Base-by-base conservation (phyloP, 2,797 vertebrate genomes). In the Helarctos malayanus region DNA sequence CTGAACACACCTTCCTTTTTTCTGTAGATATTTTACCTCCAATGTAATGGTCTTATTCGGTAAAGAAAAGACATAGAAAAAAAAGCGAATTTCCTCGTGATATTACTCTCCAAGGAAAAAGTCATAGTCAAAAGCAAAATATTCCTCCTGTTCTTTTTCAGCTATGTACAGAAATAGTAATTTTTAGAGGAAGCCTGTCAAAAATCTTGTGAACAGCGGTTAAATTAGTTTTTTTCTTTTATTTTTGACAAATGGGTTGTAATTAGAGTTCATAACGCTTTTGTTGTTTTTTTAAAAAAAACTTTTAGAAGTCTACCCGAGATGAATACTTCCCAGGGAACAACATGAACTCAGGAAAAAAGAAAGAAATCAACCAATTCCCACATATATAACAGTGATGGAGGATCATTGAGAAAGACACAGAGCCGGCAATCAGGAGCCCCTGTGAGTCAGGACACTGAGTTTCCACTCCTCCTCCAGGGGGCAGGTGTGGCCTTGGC, bases 111-210 rank as follows among this genome's bases (percentile, higher is more conserved):
- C 25, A 92, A 94, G 35, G 52, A 82, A 79, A 94, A 78, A 90
- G 32, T 27, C 81, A 56, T 27, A 89, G 86, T 78, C 59, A 79
- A 93, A 95, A 84, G 65, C 54, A 82, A 96, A 71, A 63, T n/a
- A 63, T 92, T 92, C n/a, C 59, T 78, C 52, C 65, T 92, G 12
- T 85, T 91, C 69, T 95, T 92, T 89, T 73, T 93, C 59, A 87
- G 65, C 41, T 89, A 97, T 54, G 45, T 92, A 83, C 10, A 86
- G 82, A 92, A 59, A 79, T 75, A 95, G 45, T 93, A 47, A 83
- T 84, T 95, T 94, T 95, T 69, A 94, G 49, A 92, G 82, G 84
- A 91, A 97, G 41, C 38, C 78, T 94, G 52, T 94, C 95, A 95
- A 88, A 95, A 93, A 78, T 56, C 84, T 63, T 80, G 86, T 35